A percentile compares a stretch with the other conserved stretches of the same genome.
phyloP scores from a whole-genome alignment of 1,140 invertebrate species.

The Plectrocnemia conspersa region DNA sequence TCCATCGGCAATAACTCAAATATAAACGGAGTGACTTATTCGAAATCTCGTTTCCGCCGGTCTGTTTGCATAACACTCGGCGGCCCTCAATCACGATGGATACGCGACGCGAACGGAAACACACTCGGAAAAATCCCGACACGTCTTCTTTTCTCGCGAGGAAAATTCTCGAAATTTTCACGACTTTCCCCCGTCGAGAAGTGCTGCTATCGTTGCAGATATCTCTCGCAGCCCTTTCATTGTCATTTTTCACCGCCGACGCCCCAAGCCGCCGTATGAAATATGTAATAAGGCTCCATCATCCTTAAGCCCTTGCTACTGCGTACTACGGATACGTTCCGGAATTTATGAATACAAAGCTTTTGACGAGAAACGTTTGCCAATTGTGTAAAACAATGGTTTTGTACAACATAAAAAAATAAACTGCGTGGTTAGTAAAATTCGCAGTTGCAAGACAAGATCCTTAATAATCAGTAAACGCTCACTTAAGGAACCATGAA shows the following conservation, averaged over 20 bases:
- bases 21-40: slow-evolving; percentile 27
- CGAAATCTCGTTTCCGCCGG: slow-evolving; percentile 16
- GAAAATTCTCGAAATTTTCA: background rate
- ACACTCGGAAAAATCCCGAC: slow-evolving; percentile 19
- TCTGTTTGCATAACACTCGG: slow-evolving; percentile 19
- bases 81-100: slow-evolving; percentile 10
- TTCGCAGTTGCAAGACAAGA: too few relatives aligned
- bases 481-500: too few relatives aligned
- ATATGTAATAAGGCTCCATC: slow-evolving; percentile 5
- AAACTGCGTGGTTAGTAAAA: too few relatives aligned
- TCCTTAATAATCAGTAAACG: too few relatives aligned
- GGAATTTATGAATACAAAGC: too few relatives aligned
- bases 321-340: too few relatives aligned
- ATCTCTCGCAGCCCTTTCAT: background rate
- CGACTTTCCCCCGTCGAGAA: background rate
- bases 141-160: slow-evolving; percentile 6
- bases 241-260: background rate
- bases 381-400: too few relatives aligned
- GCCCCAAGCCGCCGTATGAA: background rate
- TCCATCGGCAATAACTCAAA: slow-evolving; percentile 22
- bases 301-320: too few relatives aligned
- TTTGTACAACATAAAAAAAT: too few relatives aligned
- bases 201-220: background rate
- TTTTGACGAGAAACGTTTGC: too few relatives aligned
- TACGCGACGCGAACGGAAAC: slow-evolving; percentile 6